Base-by-base conservation (phyloP, 2,888 invertebrate species). In the Aleiodes testaceus region DNA sequence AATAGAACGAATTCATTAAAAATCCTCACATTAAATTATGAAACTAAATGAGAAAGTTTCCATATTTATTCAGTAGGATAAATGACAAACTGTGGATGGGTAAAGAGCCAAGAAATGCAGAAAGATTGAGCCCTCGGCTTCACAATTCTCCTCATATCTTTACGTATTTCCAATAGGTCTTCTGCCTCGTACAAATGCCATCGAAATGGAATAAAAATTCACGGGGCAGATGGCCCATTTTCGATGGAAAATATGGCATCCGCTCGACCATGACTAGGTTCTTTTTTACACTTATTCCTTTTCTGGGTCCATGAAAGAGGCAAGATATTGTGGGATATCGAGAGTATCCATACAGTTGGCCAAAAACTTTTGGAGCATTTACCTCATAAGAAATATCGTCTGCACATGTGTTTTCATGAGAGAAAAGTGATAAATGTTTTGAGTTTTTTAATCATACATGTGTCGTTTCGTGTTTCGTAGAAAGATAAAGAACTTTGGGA, bases 151-250 rank as follows among this genome's bases (percentile, higher is more conserved):
- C 36, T 22, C 30, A 6, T 53, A 30, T 47, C 53, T 47, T 67
- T 36, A 64, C 53, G 36, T 50, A 66, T 72, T 22, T 66, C 44
- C 53, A 59, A 68, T 72, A 68, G 49, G 45, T 49, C 36, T 36
- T 63, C 47, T 63, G 12, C 59, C 47, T 68, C 72, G 22, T 67
- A 53, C 45, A n/a, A 59, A 59, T 26, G 42, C 66, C 36, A 30
- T 47, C 22, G 65, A 59, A 71, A 74, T 69, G 65, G 70, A 75
- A 68, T 72, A 70, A 71, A 69, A 77, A 18, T 61, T 26, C 11
- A 20, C 36, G 49, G 50, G 30, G 65, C 75, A 77, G 75, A 77
- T 77, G 75, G 74, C 50, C 75, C 65, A 74, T 75, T 77, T 75
- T 75, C 72, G 52, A 42, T 63, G 42, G 66, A 70, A 75, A 66